Percentiles rank a stretch among this genome's conserved stretches.
phyloP scores from a whole-genome alignment of 2,797 vertebrate genomes.

The Clarias laeviceps region DNA sequence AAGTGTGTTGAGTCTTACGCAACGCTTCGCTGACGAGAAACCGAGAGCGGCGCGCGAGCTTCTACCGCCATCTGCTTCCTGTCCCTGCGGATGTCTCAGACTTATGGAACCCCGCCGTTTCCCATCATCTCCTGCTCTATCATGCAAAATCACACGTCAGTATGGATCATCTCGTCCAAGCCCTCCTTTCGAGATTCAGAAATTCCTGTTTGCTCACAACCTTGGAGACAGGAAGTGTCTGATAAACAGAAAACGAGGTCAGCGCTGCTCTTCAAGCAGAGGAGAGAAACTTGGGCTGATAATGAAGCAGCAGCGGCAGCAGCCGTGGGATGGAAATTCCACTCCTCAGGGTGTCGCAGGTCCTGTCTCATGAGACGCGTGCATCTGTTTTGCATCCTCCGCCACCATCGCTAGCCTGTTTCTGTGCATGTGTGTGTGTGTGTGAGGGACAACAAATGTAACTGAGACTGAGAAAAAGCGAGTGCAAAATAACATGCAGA shows the following conservation, averaged over 20 bases:
- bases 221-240: constrained; percentile 59
- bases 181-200: background rate
- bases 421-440: background rate
- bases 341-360: constrained; percentile 62
- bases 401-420: constrained; percentile 47
- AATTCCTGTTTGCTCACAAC: background rate
- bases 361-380: constrained; percentile 61
- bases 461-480: background rate
- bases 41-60: background rate
- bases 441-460: constrained; percentile 11
- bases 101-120: constrained; percentile 68
- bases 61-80: constrained; percentile 71
- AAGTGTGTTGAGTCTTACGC: background rate
- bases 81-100: constrained; percentile 73
- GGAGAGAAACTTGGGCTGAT: constrained; percentile 57
- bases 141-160: constrained; percentile 61
- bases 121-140: constrained; percentile 54
- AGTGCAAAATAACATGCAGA: constrained; percentile 31
- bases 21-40: background rate
- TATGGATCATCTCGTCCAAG: background rate
- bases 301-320: constrained; percentile 70
- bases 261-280: constrained; percentile 54
- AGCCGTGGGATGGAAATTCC: constrained; percentile 63
- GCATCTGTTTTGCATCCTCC: constrained; percentile 72
- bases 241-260: constrained; percentile 74